Base-by-base conservation (phyloP, 2,888 invertebrate species). In the Steinernema scapterisci region DNA sequence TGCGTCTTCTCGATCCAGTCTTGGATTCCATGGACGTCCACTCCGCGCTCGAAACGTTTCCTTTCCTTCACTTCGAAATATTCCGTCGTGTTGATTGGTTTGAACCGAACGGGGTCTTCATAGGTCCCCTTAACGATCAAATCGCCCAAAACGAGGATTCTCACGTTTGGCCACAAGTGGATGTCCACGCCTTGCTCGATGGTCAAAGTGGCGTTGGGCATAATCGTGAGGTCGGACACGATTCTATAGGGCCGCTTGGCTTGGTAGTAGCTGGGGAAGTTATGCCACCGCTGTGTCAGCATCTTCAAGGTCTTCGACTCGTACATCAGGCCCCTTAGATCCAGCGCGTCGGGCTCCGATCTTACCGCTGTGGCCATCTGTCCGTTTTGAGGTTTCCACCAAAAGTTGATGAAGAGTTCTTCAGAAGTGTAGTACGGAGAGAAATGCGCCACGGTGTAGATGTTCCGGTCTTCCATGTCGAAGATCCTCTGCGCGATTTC, bases 381-480 rank as follows among this genome's bases (percentile, higher is more conserved):
- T n/a, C 85, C 87, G 78, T 84, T 19, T 25, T 74, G 45, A 19
- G 27, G 56, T 70, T 56, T 16, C 85, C 85, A 87, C 84, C 85
- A 86, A 74, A 85, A 87, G 75, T 86, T 80, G 73, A 86, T 82
- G 72, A 85, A 86, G 19, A 80, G 77, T 91, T 85, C 87, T 80
- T 94, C 92, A 86, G 92, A 92, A 0, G 92, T 91, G 75, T 96
- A 91, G 88, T 92, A 97, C 0, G 97, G 99, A 73, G 92, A 91
- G 88, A 93, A 99, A 16, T 92, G 91, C 0, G 96, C 97, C 72
- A 96, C 92, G 0, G 96, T 96, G 88, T 95, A 95, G 88, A 95
- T 94, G 88, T 99, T 99, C 97, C 99, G 99, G 88, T 97, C 97
- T 88, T 99, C 96, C 89, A 99, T 77, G 72, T 86, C 86, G 71